These are phyloP conservation scores for Columba janthina DNA, from an alignment of 2,113 vertebrate genomes.

Conservation along the genomic window DNA sequence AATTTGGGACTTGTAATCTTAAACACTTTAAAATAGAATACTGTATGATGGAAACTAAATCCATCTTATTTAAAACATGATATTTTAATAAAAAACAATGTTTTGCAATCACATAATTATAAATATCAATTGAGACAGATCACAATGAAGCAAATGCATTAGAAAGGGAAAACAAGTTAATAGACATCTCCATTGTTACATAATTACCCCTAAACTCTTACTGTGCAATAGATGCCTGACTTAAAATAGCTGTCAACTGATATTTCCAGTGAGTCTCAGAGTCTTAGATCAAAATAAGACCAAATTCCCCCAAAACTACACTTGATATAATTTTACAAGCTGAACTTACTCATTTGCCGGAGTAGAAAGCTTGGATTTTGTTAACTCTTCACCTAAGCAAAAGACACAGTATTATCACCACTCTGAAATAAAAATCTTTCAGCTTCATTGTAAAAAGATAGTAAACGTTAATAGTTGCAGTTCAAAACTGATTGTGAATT, in stretches of 20 bases:
- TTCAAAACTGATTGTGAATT: not conserved
- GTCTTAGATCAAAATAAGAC: not conserved
- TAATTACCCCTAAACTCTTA: not conserved
- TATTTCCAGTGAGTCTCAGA: not conserved
- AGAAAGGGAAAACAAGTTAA: not conserved
- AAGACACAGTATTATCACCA: conserved; percentile 20
- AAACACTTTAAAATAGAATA: not conserved
- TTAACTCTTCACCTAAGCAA: conserved; percentile 90
- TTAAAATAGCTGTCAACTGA: not conserved
- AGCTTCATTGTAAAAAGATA: not conserved
- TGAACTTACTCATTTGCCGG: conserved; percentile 87
- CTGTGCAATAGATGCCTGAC: not conserved
- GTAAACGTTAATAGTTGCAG: not conserved
- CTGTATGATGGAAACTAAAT: not conserved
- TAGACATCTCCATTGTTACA: not conserved
- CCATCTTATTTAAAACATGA: not conserved
- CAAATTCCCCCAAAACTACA: not conserved
- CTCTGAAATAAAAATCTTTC: not conserved
- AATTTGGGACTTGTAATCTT: not conserved
- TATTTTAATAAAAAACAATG: not conserved
- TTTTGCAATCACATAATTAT: not conserved
- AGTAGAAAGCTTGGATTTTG: conserved; percentile 79
- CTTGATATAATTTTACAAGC: not conserved
- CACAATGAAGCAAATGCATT: not conserved
- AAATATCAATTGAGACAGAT: not conserved